phyloP scores from a whole-genome alignment of 1,140 invertebrate genomes.

The Halesus radiatus region DNA sequence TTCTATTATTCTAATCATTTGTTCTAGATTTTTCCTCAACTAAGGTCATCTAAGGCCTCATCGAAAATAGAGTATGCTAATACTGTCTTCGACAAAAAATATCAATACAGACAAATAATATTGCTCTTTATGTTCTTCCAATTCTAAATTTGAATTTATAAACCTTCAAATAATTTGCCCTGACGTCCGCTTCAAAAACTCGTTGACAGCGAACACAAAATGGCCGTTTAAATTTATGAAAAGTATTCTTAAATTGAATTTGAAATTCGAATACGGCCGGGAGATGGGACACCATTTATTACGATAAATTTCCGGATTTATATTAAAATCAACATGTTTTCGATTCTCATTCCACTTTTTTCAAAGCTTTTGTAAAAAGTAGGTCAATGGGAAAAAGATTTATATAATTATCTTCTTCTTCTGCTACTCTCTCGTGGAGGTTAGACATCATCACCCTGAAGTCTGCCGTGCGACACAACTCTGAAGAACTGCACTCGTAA shows the following conservation, averaged over 20 bases:
- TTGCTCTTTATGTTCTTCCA: background rate
- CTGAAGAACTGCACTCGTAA: no score
- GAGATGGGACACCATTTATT: constrained; percentile 4
- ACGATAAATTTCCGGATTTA: background rate
- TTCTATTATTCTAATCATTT: background rate
- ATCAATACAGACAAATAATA: background rate
- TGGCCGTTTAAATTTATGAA: constrained; percentile 44
- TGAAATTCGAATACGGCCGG: constrained; percentile 34
- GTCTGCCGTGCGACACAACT: no score
- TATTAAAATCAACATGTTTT: background rate
- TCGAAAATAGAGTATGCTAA: constrained; percentile 1
- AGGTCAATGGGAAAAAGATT: no score
- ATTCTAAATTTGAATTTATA: constrained; percentile 32
- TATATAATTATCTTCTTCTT: no score
- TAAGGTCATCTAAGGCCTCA: constrained; percentile 2
- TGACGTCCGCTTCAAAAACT: background rate
- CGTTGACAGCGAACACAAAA: constrained; percentile 33
- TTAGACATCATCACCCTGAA: no score
- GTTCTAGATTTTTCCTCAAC: background rate
- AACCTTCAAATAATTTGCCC: constrained; percentile 34
- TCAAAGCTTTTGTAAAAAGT: no score
- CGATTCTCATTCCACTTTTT: no score
- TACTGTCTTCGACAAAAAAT: background rate
- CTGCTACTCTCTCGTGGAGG: no score
- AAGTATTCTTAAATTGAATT: constrained; percentile 44